phyloP scores from a whole-genome alignment of 2,888 invertebrate species.

The Torymus aiolomorphi region DNA sequence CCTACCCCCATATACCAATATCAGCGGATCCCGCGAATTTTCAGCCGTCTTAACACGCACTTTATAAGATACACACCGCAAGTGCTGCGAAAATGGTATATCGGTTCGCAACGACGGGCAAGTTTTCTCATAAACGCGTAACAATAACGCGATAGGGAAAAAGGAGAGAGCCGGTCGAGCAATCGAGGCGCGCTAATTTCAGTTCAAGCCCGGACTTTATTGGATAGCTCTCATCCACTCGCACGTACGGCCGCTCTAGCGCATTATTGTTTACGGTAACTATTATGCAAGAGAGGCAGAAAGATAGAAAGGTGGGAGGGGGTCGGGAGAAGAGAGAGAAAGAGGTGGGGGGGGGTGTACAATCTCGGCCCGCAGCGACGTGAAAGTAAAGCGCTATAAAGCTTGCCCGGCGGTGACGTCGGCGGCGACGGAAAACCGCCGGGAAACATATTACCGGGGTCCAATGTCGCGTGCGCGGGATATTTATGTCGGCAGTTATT shows the following conservation, averaged over 20 bases:
- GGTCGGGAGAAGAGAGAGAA: neutral
- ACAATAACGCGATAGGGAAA: neutral
- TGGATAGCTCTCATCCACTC: conserved; percentile 12
- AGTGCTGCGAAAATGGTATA: too few species aligned
- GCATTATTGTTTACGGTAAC: conserved; percentile 33
- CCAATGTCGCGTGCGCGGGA: conserved; percentile 57
- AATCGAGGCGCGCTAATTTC: conserved; percentile 24
- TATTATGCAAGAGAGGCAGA: neutral
- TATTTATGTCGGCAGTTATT: conserved; percentile 57
- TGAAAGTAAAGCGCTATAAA: conserved; percentile 52
- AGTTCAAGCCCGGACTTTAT: conserved; percentile 25
- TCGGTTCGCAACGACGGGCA: too few species aligned
- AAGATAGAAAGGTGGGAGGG: conserved; percentile 17
- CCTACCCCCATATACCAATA: too few species aligned
- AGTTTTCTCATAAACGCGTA: too few species aligned
- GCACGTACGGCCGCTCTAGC: neutral
- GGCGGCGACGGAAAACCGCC: conserved; percentile 30
- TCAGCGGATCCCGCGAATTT: too few species aligned
- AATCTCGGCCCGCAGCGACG: conserved; percentile 25
- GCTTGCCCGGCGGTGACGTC: neutral
- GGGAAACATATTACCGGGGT: conserved; percentile 56
- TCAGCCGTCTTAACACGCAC: too few species aligned
- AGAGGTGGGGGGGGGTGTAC: conserved; percentile 10
- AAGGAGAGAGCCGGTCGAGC: neutral
- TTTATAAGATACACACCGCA: too few species aligned